Percentiles rank a stretch among this genome's conserved stretches.
Evolutionary conservation across 2,888 invertebrate genomes (phyloP).

Genomic region (Rhagonycha lutea): DNA sequence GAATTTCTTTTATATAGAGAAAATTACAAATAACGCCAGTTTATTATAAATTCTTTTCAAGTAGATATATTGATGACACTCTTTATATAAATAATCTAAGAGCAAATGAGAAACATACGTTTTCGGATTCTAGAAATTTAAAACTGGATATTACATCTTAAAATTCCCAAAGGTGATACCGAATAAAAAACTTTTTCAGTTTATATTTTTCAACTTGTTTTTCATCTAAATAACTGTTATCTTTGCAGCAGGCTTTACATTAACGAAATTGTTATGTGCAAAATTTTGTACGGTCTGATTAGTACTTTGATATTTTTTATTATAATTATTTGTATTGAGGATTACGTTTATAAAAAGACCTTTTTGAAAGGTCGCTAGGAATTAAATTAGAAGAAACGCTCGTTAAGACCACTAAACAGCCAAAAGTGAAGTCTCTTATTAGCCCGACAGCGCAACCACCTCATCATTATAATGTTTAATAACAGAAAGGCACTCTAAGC

Average conservation of each 20-base stretch:
- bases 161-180: not conserved
- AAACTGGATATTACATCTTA: not conserved
- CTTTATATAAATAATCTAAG: not conserved
- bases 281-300: not conserved
- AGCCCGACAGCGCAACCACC: conserved; percentile 18
- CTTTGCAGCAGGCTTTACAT: not conserved
- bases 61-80: not conserved
- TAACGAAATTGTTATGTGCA: conserved; percentile 2
- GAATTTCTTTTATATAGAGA: not conserved
- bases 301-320: not conserved
- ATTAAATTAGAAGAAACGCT: conserved; percentile 15
- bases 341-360: conserved; percentile 5
- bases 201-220: conserved; percentile 7
- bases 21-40: not conserved
- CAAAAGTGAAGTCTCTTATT: conserved; percentile 21
- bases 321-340: not conserved
- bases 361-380: conserved; percentile 5
- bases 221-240: not conserved
- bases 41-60: no score
- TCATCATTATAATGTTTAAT: conserved; percentile 23
- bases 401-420: conserved; percentile 18
- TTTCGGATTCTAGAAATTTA: not conserved
- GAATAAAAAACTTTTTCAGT: conserved; percentile 8
- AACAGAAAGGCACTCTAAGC: conserved; percentile 17
- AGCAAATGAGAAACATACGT: not conserved